Evolutionary conservation across 64 coral and sea anemone genomes (phyloP), one percentile per base, ranked within the genome.

Genomic region (Trachythela sp.): DNA sequence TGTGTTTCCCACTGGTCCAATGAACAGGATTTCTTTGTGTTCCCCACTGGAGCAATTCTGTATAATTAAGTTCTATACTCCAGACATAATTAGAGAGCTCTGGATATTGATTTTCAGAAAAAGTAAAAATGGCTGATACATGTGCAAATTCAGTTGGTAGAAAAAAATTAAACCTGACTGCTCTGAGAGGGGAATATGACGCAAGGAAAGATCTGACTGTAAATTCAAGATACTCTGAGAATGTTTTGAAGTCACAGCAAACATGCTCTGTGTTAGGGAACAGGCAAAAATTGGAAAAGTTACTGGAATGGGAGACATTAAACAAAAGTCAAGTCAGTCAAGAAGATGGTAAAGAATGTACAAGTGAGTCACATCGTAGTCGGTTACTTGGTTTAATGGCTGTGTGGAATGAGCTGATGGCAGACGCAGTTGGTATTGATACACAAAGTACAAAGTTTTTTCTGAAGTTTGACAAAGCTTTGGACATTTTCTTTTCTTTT

Each of bases 391-490:
- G 86, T 24, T 54, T 88, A 54, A 24, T 88, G 37, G 58, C 58
- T 60, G 86, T 88, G 37, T 88, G 86, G 86, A 54, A 88, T 88
- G n/a, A 60, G 86, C 67, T 88, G 86, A 72, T 41, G 58, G 86
- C 86, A 71, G 58, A 88, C 35, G 86, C 86, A n/a, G n/a, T n/a
- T n/a, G n/a, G n/a, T n/a, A n/a, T n/a, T n/a, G n/a, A n/a, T n/a
- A n/a, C n/a, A n/a, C n/a, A n/a, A n/a, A n/a, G n/a, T n/a, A 56
- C 50, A 87, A 87, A 52, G 37, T 87, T 32, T 39, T 60, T 87
- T 54, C 37, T 87, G 24, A 30, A 31, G 24, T 87, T 87, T 87
- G 50, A 87, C 30, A 38, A 87, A 39, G 48, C 48, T 87, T 6
- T 87, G 30, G 48, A 87, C 54, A 31, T 34, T 17, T 87, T 34